Evolutionary conservation across 2,888 invertebrate species (phyloP).

Genomic region (Rotaria socialis): DNA sequence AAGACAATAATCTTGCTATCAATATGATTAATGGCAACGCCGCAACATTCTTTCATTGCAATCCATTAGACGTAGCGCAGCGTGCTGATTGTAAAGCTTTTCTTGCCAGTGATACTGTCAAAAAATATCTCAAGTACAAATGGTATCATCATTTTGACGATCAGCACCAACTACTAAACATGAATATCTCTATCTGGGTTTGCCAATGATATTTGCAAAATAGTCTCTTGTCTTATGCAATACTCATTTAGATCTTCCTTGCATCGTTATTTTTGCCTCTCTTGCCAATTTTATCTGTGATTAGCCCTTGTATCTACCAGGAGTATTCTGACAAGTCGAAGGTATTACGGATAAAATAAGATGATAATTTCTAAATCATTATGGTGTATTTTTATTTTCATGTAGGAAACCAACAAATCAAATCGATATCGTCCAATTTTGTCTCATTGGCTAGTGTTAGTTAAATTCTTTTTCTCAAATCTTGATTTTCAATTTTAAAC

Average conservation of each 20-base stretch:
- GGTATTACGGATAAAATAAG: background rate
- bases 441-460: background rate
- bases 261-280: background rate
- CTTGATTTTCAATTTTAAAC: too few relatives aligned
- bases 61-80: background rate
- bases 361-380: background rate
- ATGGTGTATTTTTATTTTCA: background rate
- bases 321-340: background rate
- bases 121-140: background rate
- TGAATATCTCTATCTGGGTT: background rate
- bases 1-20: background rate
- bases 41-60: background rate
- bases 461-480: too few relatives aligned
- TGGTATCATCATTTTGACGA: background rate
- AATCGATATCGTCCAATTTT: background rate
- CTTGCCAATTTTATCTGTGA: background rate
- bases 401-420: background rate
- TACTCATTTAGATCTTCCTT: background rate
- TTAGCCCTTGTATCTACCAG: background rate
- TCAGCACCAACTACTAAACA: background rate
- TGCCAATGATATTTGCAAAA: background rate
- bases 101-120: slow-evolving; percentile 3
- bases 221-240: too few relatives aligned
- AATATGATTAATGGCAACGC: background rate
- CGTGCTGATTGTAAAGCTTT: background rate